Conservation (phyloP, 2,888 invertebrate genomes). For the Dinocampus coccinellae region DNA sequence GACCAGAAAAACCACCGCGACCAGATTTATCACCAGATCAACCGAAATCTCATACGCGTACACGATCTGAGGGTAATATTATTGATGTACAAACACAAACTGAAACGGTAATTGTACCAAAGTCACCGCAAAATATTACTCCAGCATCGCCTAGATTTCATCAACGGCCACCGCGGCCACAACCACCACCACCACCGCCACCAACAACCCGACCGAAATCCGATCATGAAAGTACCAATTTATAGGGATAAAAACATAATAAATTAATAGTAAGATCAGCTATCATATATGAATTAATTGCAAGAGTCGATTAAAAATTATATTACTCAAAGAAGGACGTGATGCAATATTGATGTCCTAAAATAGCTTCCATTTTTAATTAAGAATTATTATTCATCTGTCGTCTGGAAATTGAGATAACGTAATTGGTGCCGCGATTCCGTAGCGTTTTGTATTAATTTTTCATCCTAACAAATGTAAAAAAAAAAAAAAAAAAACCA, state of each 20-base stretch:
- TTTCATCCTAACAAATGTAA: background rate
- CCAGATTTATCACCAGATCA: conserved; percentile 56
- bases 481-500: background rate
- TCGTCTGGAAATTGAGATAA: background rate
- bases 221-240: conserved; percentile 67
- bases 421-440: conserved; percentile 4
- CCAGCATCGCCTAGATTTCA: conserved; percentile 64
- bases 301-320: conserved; percentile 5
- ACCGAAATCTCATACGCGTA: conserved; percentile 60
- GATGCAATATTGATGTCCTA: no score
- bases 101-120: conserved; percentile 58
- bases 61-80: conserved; percentile 76
- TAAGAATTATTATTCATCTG: background rate
- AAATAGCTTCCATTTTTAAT: conserved; percentile 24
- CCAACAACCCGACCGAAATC: conserved; percentile 58
- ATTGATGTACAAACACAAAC: conserved; percentile 71
- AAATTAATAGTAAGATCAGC: background rate
- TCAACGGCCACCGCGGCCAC: conserved; percentile 62
- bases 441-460: conserved; percentile 10
- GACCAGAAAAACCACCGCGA: conserved; percentile 56
- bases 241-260: conserved; percentile 47
- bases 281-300: background rate
- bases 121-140: conserved; percentile 54
- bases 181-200: conserved; percentile 67
- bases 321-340: background rate